Conservation (phyloP, 2,888 invertebrate genomes). For the Balanococcus diminutus region DNA sequence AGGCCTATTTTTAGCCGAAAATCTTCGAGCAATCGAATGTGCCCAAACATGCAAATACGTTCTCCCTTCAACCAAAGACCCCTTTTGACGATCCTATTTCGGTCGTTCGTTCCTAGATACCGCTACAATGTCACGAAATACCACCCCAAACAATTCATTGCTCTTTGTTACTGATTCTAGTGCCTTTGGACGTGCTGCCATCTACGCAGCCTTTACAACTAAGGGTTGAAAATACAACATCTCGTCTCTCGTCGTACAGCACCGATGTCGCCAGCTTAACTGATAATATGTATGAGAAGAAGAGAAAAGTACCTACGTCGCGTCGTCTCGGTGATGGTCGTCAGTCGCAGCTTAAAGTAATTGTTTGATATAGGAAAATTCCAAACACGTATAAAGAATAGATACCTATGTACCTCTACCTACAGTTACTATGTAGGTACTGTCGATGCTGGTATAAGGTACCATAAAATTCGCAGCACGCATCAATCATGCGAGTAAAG, state of each 20-base stretch:
- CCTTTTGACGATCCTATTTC: background rate
- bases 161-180: background rate
- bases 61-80: background rate
- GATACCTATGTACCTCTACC: background rate
- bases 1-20: no score
- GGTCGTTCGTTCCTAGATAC: background rate
- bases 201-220: background rate
- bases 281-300: background rate
- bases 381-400: background rate
- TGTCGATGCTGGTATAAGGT: background rate
- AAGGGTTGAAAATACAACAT: background rate
- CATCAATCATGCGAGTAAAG: slow-evolving; percentile 17
- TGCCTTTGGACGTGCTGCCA: background rate
- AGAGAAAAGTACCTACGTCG: background rate
- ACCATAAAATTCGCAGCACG: slow-evolving; percentile 5
- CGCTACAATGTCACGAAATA: background rate
- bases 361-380: slow-evolving; percentile 3
- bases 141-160: background rate
- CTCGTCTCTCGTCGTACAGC: background rate
- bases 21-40: no score
- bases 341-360: background rate
- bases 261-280: no score
- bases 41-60: no score
- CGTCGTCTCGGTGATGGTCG: background rate
- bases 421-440: background rate